Evolutionary conservation across 2,113 vertebrate species (phyloP).

Genomic region (Okapia johnstoni): DNA sequence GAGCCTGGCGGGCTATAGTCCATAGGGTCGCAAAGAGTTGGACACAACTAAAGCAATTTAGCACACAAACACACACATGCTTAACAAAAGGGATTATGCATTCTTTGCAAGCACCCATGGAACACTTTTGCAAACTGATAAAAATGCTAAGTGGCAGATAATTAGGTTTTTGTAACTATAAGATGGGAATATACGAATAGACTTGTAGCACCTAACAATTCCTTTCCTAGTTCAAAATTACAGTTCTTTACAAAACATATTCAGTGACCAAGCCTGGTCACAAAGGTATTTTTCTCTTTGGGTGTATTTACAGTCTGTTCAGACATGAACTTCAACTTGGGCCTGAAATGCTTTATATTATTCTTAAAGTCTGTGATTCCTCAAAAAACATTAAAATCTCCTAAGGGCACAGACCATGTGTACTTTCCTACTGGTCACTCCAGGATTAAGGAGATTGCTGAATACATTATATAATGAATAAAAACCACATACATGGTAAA

Average conservation of each 20-base stretch:
- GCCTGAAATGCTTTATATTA: background rate
- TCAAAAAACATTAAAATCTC: background rate
- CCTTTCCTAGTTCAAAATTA: background rate
- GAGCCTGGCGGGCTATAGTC: background rate
- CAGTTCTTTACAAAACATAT: background rate
- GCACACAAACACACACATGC: background rate
- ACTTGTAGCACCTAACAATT: background rate
- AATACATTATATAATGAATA: background rate
- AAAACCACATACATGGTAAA: background rate
- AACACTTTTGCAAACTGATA: background rate
- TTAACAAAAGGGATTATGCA: background rate
- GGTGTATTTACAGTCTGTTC: background rate
- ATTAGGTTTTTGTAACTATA: background rate
- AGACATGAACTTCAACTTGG: slow-evolving; percentile 3
- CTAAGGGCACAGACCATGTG: background rate
- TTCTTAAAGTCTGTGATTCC: background rate
- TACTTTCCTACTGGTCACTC: background rate
- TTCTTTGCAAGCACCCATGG: background rate
- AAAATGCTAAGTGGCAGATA: background rate
- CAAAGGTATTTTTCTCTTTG: background rate
- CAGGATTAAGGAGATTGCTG: background rate
- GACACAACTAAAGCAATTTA: background rate
- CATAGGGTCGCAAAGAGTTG: background rate
- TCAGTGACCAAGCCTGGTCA: background rate
- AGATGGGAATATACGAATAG: background rate